Conservation (phyloP, 2,888 invertebrate genomes). For the Belgica antarctica region DNA sequence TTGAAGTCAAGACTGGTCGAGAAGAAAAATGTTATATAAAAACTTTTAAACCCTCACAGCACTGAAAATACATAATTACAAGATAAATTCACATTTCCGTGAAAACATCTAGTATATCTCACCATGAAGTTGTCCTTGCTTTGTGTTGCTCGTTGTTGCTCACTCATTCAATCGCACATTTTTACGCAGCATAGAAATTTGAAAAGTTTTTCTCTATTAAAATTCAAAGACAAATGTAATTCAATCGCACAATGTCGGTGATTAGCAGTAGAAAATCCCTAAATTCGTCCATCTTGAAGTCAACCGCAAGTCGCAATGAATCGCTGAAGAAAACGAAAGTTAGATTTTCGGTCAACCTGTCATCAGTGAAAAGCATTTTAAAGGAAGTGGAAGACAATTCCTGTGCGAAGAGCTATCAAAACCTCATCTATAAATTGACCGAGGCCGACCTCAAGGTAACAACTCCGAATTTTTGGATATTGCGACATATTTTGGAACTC, state of each 20-base stretch:
- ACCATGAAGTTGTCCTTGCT: too few species aligned
- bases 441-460: neutral
- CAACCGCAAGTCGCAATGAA: conserved; percentile 13
- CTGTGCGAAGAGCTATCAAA: conserved; percentile 10
- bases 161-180: too few species aligned
- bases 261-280: conserved; percentile 41
- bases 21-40: too few species aligned
- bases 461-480: too few species aligned
- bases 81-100: too few species aligned
- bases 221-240: neutral
- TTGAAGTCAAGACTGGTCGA: too few species aligned
- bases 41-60: too few species aligned
- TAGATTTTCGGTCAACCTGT: conserved; percentile 14
- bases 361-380: conserved; percentile 1
- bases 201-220: too few species aligned
- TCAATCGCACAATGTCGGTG: conserved; percentile 19
- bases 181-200: too few species aligned
- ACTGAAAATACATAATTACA: too few species aligned
- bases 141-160: too few species aligned
- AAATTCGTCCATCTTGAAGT: conserved; percentile 23
- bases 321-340: conserved; percentile 23
- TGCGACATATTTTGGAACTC: neutral
- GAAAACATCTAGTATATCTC: too few species aligned
- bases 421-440: conserved; percentile 33
- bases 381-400: neutral